phyloP scores from a whole-genome alignment of 2,888 invertebrate species.

The Timema cristinae region DNA sequence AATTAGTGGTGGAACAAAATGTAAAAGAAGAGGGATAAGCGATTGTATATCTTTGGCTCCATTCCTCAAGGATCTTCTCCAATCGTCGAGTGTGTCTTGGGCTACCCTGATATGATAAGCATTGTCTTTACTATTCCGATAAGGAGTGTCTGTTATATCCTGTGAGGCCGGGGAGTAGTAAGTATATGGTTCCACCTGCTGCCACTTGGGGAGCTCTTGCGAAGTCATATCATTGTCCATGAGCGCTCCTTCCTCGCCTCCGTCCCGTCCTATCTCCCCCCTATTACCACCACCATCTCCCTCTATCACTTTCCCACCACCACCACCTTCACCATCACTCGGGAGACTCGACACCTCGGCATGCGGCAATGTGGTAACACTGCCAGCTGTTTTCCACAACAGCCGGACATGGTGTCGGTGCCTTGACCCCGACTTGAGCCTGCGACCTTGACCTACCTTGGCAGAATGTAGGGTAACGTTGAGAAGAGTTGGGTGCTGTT shows the following conservation, averaged over 20 bases:
- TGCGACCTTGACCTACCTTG: constrained; percentile 57
- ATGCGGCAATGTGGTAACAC: neutral
- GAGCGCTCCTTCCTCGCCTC: constrained; percentile 16
- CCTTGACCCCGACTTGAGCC: constrained; percentile 16
- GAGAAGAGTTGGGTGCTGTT: constrained; percentile 77
- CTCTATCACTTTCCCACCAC: constrained; percentile 16
- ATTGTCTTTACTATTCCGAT: constrained; percentile 22
- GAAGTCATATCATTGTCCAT: constrained; percentile 16
- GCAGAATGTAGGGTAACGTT: constrained; percentile 77
- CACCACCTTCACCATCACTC: constrained; percentile 24
- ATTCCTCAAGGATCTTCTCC: constrained; percentile 23
- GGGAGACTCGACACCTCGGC: neutral
- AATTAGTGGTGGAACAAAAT: constrained; percentile 10
- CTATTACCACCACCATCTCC: constrained; percentile 23
- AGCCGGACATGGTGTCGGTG: constrained; percentile 17
- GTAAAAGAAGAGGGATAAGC: constrained; percentile 12
- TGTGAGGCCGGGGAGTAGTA: constrained; percentile 28
- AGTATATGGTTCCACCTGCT: constrained; percentile 28
- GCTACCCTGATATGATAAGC: constrained; percentile 26
- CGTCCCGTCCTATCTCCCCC: constrained; percentile 26
- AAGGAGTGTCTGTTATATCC: constrained; percentile 26
- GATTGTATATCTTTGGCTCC: constrained; percentile 16
- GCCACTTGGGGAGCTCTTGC: constrained; percentile 14
- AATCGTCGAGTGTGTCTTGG: constrained; percentile 24
- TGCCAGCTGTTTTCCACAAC: neutral